These are phyloP conservation scores for Orthonevra nobilis DNA, from an alignment of 2,888 invertebrate genomes.

Conservation along the genomic window DNA sequence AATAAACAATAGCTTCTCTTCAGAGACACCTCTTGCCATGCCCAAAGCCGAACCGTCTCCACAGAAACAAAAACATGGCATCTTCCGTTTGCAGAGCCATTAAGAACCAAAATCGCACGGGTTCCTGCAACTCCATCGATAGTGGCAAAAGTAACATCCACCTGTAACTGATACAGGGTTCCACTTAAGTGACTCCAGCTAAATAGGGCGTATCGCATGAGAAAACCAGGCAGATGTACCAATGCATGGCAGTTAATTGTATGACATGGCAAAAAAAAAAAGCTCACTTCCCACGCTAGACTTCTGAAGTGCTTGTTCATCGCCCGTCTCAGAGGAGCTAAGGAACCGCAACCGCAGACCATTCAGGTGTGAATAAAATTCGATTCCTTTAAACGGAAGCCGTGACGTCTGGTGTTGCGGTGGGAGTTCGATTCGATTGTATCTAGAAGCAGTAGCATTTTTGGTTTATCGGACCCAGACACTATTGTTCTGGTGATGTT, in stretches of 20 bases:
- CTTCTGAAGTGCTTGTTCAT: constrained; percentile 29
- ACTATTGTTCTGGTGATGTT: constrained; percentile 29
- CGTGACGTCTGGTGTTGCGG: too few species aligned
- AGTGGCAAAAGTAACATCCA: constrained; percentile 16
- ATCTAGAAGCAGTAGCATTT: constrained; percentile 28
- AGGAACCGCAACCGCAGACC: constrained; percentile 42
- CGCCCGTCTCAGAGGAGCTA: neutral
- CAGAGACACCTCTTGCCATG: neutral
- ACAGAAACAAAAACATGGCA: neutral
- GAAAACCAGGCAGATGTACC: constrained; percentile 52
- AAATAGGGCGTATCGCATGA: constrained; percentile 61
- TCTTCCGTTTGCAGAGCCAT: neutral
- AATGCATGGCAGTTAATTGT: constrained; percentile 38
- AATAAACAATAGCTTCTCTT: neutral
- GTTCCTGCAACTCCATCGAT: neutral
- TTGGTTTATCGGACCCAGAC: constrained; percentile 34
- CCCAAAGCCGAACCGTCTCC: neutral
- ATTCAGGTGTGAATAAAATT: constrained; percentile 60
- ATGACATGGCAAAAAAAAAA: constrained; percentile 16
- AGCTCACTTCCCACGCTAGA: constrained; percentile 55
- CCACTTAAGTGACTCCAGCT: constrained; percentile 54
- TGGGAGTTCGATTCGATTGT: constrained; percentile 2
- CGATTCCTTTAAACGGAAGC: constrained; percentile 28
- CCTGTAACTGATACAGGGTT: constrained; percentile 58
- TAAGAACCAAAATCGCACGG: constrained; percentile 53